Evolutionary conservation across 2,113 vertebrate species (phyloP).

Genomic region (Bettongia penicillata): DNA sequence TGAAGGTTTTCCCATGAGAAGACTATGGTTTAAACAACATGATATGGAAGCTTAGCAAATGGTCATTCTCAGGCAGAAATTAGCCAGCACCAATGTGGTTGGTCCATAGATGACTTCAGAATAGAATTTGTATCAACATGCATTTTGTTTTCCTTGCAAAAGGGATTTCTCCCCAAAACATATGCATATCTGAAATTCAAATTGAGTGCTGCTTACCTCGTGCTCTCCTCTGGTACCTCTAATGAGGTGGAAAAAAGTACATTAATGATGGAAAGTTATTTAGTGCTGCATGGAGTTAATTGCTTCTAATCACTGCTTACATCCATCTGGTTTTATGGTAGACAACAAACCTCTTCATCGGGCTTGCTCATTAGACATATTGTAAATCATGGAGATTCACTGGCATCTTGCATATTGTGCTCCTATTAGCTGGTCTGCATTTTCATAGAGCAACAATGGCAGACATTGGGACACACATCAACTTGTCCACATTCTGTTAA

Average conservation of each 20-base stretch:
- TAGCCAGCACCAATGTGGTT: not conserved
- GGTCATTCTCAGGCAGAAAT: not conserved
- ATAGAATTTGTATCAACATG: not conserved
- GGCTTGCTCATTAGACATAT: constrained; percentile 90
- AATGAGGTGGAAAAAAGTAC: constrained; percentile 91
- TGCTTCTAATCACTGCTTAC: constrained; percentile 94
- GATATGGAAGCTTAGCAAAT: too few species aligned
- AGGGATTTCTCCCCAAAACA: constrained; percentile 69
- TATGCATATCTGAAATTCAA: constrained; percentile 88
- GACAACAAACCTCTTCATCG: constrained; percentile 94
- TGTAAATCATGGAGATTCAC: constrained; percentile 86
- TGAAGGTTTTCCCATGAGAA: not conserved
- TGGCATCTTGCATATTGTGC: constrained; percentile 86
- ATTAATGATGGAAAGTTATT: constrained; percentile 93
- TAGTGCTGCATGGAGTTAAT: constrained; percentile 94
- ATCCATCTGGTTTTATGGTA: constrained; percentile 94
- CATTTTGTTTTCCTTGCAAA: constrained; percentile 69
- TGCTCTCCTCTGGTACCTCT: constrained; percentile 83
- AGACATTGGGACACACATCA: not conserved
- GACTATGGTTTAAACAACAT: not conserved
- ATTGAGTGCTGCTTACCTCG: constrained; percentile 81
- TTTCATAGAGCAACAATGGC: constrained; percentile 50
- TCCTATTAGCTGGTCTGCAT: constrained; percentile 79
- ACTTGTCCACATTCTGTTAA: constrained; percentile 15
- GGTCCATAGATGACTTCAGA: constrained; percentile 48